Evolutionary conservation across 92 coral and sea anemone species (phyloP), one percentile per base, ranked within the genome.

Genomic region (Nematostella vectensis): DNA sequence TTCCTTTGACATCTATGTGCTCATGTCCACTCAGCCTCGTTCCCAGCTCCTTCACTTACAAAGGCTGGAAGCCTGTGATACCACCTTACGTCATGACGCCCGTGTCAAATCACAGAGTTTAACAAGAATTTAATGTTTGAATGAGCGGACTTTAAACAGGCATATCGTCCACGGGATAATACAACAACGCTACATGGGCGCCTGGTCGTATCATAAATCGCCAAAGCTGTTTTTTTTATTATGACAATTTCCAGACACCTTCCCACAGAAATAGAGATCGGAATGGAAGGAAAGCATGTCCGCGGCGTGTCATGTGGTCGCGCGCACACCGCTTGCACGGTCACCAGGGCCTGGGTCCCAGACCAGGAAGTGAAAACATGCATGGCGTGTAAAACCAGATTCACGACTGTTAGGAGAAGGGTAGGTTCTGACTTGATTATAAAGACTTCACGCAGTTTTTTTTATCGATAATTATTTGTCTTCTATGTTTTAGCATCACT

Each of bases 351-450:
- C 31, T 76, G 95, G 95, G 80, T 85, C 13, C 86, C 95, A 23
- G 83, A 85, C 53, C 88, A 85, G 39, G 85, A 78, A 49, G 82
- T 93, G 15, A 86, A 78, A 59, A 93, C 82, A 30, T 93, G 99
- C 44, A 93, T 93, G 99, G 82, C 85, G 1, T 93, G 99, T 74
- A 77, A 82, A 54, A 72, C 42, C 29, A 93, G 68, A 68, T 93
- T 93, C 60, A 74, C 91, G n/a, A 43, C 79, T 27, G 84, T 86
- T 33, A 79, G 69, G 67, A 76, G 87, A 54, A 67, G 67, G 88
- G 88, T 77, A 42, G 22, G 83, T 45, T 30, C 24, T 1, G 43
- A 52, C 23, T 25, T 1, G 40, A 27, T 20, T 64, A n/a, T 2
- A 19, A 1, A 1, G 9, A 6, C 6, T 33, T 33, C 6, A 15